Percentiles rank a stretch among this genome's conserved stretches.
phyloP scores from a whole-genome alignment of 2,888 invertebrate species.

The Apocheima hispidaria region DNA sequence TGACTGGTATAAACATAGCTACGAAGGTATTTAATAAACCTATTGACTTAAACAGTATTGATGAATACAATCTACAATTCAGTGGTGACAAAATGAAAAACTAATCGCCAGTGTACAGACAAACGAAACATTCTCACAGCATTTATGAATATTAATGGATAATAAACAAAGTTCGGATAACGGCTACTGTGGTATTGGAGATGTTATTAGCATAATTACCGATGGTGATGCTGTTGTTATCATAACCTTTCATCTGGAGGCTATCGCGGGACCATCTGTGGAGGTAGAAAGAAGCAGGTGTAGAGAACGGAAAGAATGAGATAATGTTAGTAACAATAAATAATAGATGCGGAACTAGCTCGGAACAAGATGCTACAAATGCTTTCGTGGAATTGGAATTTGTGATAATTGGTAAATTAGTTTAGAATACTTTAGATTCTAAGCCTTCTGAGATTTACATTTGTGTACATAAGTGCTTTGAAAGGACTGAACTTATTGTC shows the following conservation, averaged over 20 bases:
- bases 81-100: slow-evolving; percentile 38
- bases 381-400: slow-evolving; percentile 2
- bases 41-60: slow-evolving; percentile 24
- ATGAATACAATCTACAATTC: slow-evolving; percentile 38
- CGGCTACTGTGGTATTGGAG: slow-evolving; percentile 46
- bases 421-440: neutral
- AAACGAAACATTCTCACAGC: slow-evolving; percentile 44
- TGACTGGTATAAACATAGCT: slow-evolving; percentile 1
- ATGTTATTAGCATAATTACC: slow-evolving; percentile 45
- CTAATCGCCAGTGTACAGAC: slow-evolving; percentile 42
- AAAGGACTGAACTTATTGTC: neutral
- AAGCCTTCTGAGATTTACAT: neutral
- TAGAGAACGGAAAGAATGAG: slow-evolving; percentile 7
- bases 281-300: slow-evolving; percentile 30
- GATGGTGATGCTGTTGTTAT: slow-evolving; percentile 42
- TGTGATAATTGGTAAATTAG: neutral
- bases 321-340: slow-evolving; percentile 8
- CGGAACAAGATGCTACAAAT: slow-evolving; percentile 15
- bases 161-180: slow-evolving; percentile 47
- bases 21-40: slow-evolving; percentile 3
- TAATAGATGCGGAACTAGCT: slow-evolving; percentile 11
- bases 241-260: slow-evolving; percentile 42
- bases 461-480: neutral
- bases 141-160: slow-evolving; percentile 47
- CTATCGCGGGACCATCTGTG: slow-evolving; percentile 29